phyloP scores from a whole-genome alignment of 2,797 vertebrate genomes.

The Sebastes hopkinsi region DNA sequence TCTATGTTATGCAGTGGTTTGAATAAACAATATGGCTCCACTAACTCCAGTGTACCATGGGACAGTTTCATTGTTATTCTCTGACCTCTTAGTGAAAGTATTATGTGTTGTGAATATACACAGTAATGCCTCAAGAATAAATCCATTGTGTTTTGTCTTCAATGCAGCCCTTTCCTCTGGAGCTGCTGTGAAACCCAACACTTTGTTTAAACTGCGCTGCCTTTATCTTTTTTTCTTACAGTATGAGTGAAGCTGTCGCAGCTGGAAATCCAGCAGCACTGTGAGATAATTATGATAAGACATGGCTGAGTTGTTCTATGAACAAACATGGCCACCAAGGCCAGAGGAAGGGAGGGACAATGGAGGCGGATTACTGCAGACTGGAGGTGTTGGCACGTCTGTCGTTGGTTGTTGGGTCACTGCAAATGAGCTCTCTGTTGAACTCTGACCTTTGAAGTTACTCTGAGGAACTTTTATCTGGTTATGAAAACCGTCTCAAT shows the following conservation, averaged over 20 bases:
- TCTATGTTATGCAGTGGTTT: neutral
- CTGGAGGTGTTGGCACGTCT: slow-evolving; percentile 16
- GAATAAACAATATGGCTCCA: neutral
- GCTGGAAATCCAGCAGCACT: slow-evolving; percentile 29
- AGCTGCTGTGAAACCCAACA: neutral
- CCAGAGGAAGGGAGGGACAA: slow-evolving; percentile 48
- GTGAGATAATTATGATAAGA: slow-evolving; percentile 40
- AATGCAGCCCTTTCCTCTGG: slow-evolving; percentile 23
- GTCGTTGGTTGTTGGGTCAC: neutral
- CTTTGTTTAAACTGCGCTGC: slow-evolving; percentile 8
- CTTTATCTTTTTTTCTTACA: slow-evolving; percentile 3
- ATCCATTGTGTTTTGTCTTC: slow-evolving; percentile 40
- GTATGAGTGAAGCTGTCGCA: slow-evolving; percentile 29
- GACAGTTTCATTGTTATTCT: neutral
- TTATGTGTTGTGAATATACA: slow-evolving; percentile 3
- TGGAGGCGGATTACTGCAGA: slow-evolving; percentile 19
- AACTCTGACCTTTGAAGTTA: neutral
- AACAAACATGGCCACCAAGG: slow-evolving; percentile 38
- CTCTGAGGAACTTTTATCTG: neutral
- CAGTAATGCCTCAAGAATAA: slow-evolving; percentile 16
- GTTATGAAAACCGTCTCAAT: no score
- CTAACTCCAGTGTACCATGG: neutral
- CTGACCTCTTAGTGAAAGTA: neutral
- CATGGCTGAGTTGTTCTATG: slow-evolving; percentile 5
- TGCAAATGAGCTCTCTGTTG: neutral